These are phyloP conservation scores for Herpailurus yagouaroundi DNA, from an alignment of 2,113 vertebrate genomes.

Conservation along the genomic window DNA sequence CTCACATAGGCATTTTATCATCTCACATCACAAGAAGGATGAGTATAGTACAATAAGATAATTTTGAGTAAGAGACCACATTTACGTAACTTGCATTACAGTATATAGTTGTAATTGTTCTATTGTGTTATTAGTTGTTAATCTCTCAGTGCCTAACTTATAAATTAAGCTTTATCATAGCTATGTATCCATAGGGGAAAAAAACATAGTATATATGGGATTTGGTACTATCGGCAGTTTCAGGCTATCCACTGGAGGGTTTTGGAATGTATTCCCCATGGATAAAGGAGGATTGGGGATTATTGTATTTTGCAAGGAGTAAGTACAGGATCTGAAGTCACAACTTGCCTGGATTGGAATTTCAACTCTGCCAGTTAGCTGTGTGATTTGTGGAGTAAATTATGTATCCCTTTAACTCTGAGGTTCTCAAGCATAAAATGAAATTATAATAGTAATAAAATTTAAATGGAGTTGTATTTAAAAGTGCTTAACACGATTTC, in stretches of 20 bases:
- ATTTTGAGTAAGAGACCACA: not conserved
- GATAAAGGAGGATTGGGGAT: not conserved
- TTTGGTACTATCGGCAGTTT: not conserved
- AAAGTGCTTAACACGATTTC: not conserved
- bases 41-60: not conserved
- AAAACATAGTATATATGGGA: not conserved
- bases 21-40: not conserved
- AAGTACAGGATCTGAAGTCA: constrained; percentile 14
- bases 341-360: not conserved
- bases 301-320: not conserved
- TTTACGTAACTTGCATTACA: not conserved
- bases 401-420: not conserved
- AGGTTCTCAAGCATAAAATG: not conserved
- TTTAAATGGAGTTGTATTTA: constrained; percentile 5
- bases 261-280: not conserved
- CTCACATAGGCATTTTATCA: not conserved
- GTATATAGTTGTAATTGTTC: not conserved
- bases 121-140: not conserved
- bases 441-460: constrained; percentile 1
- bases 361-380: not conserved
- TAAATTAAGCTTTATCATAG: not conserved
- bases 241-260: not conserved
- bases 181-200: not conserved
- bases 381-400: not conserved
- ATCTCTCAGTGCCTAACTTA: not conserved